phyloP scores from a whole-genome alignment of 1,140 invertebrate species.

The Hyles vespertilio region DNA sequence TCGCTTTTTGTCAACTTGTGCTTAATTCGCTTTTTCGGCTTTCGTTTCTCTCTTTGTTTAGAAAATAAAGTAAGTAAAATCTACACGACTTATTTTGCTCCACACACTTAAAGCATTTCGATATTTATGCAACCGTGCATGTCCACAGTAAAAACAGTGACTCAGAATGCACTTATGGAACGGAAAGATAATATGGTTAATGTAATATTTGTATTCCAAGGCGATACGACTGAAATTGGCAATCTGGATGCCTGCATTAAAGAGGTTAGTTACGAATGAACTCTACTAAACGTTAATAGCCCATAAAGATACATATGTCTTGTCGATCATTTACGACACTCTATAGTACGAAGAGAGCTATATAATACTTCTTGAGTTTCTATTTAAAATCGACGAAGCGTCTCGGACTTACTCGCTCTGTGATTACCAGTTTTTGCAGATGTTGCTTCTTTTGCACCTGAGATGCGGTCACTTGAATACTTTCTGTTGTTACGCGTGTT shows the following conservation, averaged over 20 bases:
- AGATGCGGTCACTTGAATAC: conserved; percentile 21
- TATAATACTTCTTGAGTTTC: conserved; percentile 28
- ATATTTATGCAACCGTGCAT: too few relatives aligned
- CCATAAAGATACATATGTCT: conserved; percentile 36
- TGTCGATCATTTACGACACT: conserved; percentile 39
- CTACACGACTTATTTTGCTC: not conserved
- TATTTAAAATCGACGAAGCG: conserved; percentile 49
- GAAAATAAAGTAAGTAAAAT: not conserved
- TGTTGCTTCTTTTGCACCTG: conserved; percentile 39
- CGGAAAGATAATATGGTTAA: conserved; percentile 2
- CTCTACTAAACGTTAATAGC: conserved; percentile 41
- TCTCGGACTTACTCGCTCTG: conserved; percentile 27
- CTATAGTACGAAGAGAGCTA: conserved; percentile 29
- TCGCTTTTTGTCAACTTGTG: conserved; percentile 59
- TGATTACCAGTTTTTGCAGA: conserved; percentile 58
- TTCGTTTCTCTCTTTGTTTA: conserved; percentile 16
- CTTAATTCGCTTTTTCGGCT: conserved; percentile 43
- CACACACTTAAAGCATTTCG: not conserved
- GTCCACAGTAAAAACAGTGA: too few relatives aligned
- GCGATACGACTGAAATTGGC: conserved; percentile 10
- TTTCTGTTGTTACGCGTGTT: conserved; percentile 44
- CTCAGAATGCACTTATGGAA: too few relatives aligned
- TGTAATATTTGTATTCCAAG: conserved; percentile 1
- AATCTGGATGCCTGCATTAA: conserved; percentile 9
- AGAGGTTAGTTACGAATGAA: conserved; percentile 21